Conservation (phyloP, 2,888 invertebrate genomes). For the Seira ritae region DNA sequence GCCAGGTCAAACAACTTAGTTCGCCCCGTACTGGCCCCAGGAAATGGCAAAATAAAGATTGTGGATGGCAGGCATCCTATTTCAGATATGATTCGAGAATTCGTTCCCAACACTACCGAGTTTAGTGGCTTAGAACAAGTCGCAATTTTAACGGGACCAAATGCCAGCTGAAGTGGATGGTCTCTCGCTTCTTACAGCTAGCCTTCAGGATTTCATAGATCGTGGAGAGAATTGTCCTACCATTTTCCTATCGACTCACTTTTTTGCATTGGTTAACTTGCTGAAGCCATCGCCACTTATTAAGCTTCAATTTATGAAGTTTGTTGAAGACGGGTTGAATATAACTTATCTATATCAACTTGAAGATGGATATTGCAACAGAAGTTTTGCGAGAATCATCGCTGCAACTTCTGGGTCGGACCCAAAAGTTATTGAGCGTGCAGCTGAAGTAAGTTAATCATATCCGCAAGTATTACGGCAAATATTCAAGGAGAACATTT, state of each 20-base stretch:
- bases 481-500: neutral
- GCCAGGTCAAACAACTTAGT: slow-evolving; percentile 82
- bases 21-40: slow-evolving; percentile 80
- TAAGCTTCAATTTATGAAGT: slow-evolving; percentile 81
- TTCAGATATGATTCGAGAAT: slow-evolving; percentile 79
- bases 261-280: slow-evolving; percentile 81
- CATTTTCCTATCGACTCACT: slow-evolving; percentile 87
- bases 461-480: too few relatives aligned
- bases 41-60: slow-evolving; percentile 80
- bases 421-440: slow-evolving; percentile 77
- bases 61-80: slow-evolving; percentile 86
- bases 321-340: slow-evolving; percentile 78
- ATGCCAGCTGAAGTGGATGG: slow-evolving; percentile 96
- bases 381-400: slow-evolving; percentile 83
- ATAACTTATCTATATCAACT: slow-evolving; percentile 84
- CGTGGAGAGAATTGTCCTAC: slow-evolving; percentile 82
- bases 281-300: slow-evolving; percentile 79
- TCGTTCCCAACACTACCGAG: slow-evolving; percentile 84
- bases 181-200: slow-evolving; percentile 83
- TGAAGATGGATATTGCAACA: slow-evolving; percentile 79
- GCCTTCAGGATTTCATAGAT: slow-evolving; percentile 82
- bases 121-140: slow-evolving; percentile 80
- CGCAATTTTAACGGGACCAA: slow-evolving; percentile 91
- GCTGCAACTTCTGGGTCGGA: slow-evolving; percentile 81
- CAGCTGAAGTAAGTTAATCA: slow-evolving; percentile 76